Evolutionary conservation across 2,113 vertebrate species (phyloP).

Genomic region (Collichthys lucidus): DNA sequence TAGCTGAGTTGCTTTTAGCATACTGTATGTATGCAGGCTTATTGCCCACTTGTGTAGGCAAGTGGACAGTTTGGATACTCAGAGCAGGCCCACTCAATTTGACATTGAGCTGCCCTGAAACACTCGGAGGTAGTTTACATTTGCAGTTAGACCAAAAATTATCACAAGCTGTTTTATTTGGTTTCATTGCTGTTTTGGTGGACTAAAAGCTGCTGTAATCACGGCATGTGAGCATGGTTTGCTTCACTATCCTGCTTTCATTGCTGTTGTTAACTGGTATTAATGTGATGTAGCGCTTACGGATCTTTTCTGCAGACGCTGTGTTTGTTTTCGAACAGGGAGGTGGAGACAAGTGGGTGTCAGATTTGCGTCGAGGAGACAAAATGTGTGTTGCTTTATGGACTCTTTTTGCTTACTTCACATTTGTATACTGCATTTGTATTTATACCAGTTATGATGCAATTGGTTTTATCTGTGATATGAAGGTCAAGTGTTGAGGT

Average conservation of each 20-base stretch:
- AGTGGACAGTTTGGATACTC: constrained; percentile 47
- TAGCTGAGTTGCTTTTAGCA: background rate
- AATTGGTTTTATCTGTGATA: background rate
- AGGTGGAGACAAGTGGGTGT: background rate
- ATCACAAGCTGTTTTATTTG: background rate
- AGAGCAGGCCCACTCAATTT: constrained; percentile 61
- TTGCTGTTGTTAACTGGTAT: background rate
- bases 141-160: background rate
- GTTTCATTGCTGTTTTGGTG: background rate
- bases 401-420: background rate
- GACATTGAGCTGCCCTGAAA: constrained; percentile 26
- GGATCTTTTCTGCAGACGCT: background rate
- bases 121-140: constrained; percentile 26
- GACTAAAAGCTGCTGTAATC: too few species aligned
- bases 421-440: background rate
- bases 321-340: background rate
- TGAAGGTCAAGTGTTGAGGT: background rate
- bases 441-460: background rate
- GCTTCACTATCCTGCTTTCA: background rate
- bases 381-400: background rate
- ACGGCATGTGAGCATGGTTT: background rate
- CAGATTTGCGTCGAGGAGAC: background rate
- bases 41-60: constrained; percentile 71
- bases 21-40: constrained; percentile 18
- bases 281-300: too few species aligned